Evolutionary conservation across 1,140 invertebrate genomes (phyloP), one percentile per base, ranked within the genome.

Genomic region (Ips nitidus): DNA sequence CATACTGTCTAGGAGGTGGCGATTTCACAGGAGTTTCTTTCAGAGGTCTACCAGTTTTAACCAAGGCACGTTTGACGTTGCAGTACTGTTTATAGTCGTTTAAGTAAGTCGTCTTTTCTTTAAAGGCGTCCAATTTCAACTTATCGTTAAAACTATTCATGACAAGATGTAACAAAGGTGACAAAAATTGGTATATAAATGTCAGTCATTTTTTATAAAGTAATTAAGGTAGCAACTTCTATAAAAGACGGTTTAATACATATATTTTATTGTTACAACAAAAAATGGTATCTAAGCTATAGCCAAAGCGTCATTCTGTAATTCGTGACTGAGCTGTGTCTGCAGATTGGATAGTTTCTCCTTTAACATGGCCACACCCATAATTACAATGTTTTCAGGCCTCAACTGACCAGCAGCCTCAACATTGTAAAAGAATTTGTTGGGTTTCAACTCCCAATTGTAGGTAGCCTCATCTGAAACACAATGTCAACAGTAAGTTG

Each of bases 371-470:
- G 90, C 89, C 22, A 99, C 90, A 4, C 95, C 96, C 88, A 95
- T 97, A 74, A 95, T 87, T 1, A 99, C 94, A 77, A 99, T 98
- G 80, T 96, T 98, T 82, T 99, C 96, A 40, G 98, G 97, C 79
- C 92, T 94, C 2, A 99, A 83, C 2, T 96, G 90, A 39, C 97
- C 97, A 69, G 92, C 90, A 5, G 95, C 94, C 83, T 99, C 98
- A 0, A 99, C 94, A 84, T 98, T 98, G 77, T 91, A 97, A 80
- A 88, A 99, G 81, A 97, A 99, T 84, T 98, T 98, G 79, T 97
- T 98, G 6, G 98, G 94, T 81, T 97, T 97, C 4, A 91, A 91
- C 80, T 94, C 91, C 85, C 93, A 93, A 76, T 97, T 94, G 79
- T 92, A 99, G 5, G 93, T 88, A 3, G 94, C 97, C 86, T 99